Evolutionary conservation across 2,113 vertebrate genomes (phyloP).

Genomic region (Hemiprocne comata): DNA sequence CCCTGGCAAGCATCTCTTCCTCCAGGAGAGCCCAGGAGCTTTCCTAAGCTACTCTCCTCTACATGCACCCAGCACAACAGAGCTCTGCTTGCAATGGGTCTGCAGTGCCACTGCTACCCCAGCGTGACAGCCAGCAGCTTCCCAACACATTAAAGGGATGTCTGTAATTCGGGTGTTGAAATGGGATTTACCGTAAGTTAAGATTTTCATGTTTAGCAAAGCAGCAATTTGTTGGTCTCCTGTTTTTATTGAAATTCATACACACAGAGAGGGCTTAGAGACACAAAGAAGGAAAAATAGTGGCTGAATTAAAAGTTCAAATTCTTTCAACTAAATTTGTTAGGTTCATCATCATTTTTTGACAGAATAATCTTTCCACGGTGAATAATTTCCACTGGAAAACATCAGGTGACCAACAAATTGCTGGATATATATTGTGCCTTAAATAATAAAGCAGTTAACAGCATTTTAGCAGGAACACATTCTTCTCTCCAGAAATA

Average conservation of each 20-base stretch:
- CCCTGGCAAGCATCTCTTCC: not conserved
- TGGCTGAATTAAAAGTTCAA: constrained; percentile 45
- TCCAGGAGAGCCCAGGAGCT: not conserved
- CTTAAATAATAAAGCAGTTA: constrained; percentile 80
- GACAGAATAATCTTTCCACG: constrained; percentile 56
- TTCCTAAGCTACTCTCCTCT: not conserved
- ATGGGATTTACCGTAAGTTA: not conserved
- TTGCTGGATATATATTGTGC: constrained; percentile 71
- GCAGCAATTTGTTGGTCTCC: no score
- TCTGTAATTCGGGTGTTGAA: not conserved
- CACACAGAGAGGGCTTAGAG: not conserved
- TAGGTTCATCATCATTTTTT: constrained; percentile 53
- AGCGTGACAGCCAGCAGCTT: not conserved
- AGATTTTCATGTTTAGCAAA: not conserved
- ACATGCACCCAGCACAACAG: not conserved
- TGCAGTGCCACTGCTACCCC: not conserved
- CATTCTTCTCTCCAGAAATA: constrained; percentile 74
- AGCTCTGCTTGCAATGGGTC: not conserved
- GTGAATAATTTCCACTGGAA: constrained; percentile 63
- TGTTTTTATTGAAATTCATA: not conserved
- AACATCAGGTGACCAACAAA: constrained; percentile 64
- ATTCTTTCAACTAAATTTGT: constrained; percentile 54
- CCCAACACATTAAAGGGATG: not conserved
- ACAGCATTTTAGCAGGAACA: constrained; percentile 71
- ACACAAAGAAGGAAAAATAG: not conserved